Evolutionary conservation across 2,797 vertebrate genomes (phyloP).

Genomic region (Myotis daubentonii): DNA sequence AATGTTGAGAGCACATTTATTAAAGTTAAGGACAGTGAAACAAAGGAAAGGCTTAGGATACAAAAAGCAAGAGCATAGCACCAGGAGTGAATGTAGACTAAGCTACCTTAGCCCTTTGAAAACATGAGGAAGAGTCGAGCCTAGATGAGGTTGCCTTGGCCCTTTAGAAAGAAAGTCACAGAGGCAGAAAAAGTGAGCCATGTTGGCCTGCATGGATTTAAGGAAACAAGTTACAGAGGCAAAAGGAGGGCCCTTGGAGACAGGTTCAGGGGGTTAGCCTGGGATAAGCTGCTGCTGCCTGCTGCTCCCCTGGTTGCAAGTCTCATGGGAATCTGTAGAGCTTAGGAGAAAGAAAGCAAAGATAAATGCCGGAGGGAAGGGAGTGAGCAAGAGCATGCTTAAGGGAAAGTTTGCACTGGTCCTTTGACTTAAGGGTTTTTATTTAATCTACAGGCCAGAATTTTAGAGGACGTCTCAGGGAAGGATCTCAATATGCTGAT

Average conservation of each 20-base stretch:
- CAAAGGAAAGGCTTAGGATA: not conserved
- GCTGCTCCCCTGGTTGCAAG: not conserved
- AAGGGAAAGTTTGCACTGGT: not conserved
- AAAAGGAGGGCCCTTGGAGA: not conserved
- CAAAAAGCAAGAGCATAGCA: not conserved
- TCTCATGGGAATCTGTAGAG: not conserved
- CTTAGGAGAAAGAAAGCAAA: not conserved
- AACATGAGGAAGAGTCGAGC: not conserved
- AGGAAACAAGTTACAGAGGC: not conserved
- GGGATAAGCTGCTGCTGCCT: not conserved
- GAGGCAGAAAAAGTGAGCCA: not conserved
- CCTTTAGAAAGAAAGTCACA: not conserved
- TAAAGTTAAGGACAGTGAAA: not conserved
- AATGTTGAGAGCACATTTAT: not conserved
- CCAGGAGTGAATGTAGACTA: not conserved
- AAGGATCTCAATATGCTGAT: not conserved
- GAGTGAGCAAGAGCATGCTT: not conserved
- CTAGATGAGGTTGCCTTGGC: not conserved
- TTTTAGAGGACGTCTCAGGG: not conserved
- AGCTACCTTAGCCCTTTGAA: not conserved
- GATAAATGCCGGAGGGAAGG: not conserved
- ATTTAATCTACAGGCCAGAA: not conserved
- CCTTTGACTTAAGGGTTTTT: not conserved
- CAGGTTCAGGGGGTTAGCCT: not conserved
- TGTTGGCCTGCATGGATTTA: not conserved